A percentile compares a stretch with the other conserved stretches of the same genome.
These are phyloP conservation scores for Coranthus polyacanthus DNA, from an alignment of 2,797 vertebrate species.

Conservation along the genomic window DNA sequence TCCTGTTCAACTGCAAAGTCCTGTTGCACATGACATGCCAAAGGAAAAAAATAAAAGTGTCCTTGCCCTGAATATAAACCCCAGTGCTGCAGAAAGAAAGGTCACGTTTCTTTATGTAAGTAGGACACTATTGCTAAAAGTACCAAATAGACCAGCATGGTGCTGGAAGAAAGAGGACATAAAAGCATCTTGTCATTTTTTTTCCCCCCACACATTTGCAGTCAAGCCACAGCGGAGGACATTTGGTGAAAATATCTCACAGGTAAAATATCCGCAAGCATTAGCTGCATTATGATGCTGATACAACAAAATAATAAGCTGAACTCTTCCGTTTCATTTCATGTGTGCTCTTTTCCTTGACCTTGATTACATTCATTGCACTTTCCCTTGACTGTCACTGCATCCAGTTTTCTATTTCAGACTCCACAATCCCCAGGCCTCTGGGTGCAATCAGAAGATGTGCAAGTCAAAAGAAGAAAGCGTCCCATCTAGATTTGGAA, in stretches of 20 bases:
- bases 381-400: conserved; percentile 51
- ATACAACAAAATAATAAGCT: not conserved
- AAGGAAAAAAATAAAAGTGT: conserved; percentile 44
- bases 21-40: conserved; percentile 46
- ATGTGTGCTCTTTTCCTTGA: conserved; percentile 7
- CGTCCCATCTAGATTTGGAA: conserved; percentile 41
- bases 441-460: conserved; percentile 70
- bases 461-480: conserved; percentile 41
- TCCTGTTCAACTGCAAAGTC: conserved; percentile 32
- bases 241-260: conserved; percentile 33
- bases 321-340: conserved; percentile 12
- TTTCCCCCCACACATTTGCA: conserved; percentile 2
- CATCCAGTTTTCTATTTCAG: conserved; percentile 38
- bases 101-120: conserved; percentile 62
- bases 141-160: conserved; percentile 15
- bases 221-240: conserved; percentile 19
- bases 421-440: conserved; percentile 21
- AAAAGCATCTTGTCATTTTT: not conserved
- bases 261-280: not conserved
- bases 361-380: conserved; percentile 40
- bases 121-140: conserved; percentile 59
- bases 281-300: not conserved
- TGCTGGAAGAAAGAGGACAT: conserved; percentile 13
- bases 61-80: conserved; percentile 58
- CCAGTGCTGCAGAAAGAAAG: conserved; percentile 45